Percentiles rank a stretch among this genome's conserved stretches.
phyloP scores from a whole-genome alignment of 2,888 invertebrate species.

The Megalurothrips usitatus region DNA sequence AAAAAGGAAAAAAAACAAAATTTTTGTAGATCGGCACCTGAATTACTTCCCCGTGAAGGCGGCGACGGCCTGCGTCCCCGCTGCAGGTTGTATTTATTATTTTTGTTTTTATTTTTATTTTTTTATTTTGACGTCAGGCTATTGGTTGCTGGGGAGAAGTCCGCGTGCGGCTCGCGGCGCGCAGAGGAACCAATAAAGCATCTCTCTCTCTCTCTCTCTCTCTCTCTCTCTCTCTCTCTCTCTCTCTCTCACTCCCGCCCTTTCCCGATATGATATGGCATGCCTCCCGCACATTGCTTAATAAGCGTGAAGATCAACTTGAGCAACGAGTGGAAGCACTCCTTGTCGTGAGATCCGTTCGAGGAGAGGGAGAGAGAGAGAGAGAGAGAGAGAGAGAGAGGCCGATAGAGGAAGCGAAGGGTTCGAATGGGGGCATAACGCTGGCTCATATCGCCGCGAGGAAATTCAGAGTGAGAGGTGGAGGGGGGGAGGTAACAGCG shows the following conservation, averaged over 20 bases:
- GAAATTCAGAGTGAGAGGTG: too few relatives aligned
- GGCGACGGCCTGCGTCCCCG: too few relatives aligned
- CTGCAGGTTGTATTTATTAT: too few relatives aligned
- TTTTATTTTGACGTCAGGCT: too few relatives aligned
- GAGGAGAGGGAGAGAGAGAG: not conserved
- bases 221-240: constrained; percentile 4
- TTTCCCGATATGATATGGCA: not conserved
- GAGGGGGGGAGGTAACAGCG: too few relatives aligned
- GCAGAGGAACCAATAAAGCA: not conserved
- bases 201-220: constrained; percentile 11
- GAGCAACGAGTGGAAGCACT: not conserved
- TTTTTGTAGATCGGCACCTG: too few relatives aligned
- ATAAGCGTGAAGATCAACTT: constrained; percentile 18
- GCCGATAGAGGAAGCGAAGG: not conserved
- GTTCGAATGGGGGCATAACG: not conserved
- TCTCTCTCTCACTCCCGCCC: not conserved
- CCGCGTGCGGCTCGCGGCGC: too few relatives aligned
- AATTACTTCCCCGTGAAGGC: too few relatives aligned
- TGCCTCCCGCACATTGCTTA: not conserved
- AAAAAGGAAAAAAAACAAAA: too few relatives aligned
- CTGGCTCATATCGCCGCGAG: too few relatives aligned
- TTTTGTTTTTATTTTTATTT: too few relatives aligned
- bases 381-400: not conserved
- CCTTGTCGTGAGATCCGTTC: not conserved
- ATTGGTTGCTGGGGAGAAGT: too few relatives aligned